These are phyloP conservation scores for Pedicia rivosa DNA, from an alignment of 2,888 invertebrate genomes.

Conservation along the genomic window DNA sequence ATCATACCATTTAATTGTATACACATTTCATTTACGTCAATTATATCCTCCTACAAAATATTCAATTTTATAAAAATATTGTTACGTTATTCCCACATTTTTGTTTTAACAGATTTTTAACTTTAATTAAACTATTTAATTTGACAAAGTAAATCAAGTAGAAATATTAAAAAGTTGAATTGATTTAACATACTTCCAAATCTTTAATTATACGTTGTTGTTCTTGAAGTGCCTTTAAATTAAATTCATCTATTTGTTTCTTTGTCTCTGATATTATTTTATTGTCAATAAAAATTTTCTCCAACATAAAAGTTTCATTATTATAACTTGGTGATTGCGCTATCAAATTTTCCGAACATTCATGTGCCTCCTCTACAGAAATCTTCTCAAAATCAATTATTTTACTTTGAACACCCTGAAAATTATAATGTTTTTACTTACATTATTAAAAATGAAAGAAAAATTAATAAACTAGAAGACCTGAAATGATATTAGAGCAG, in stretches of 20 bases:
- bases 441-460: no score
- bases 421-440: no score
- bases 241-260: slow-evolving; percentile 62
- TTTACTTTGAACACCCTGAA: slow-evolving; percentile 60
- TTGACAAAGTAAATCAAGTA: no score
- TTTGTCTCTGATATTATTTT: slow-evolving; percentile 45
- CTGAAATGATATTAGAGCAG: slow-evolving; percentile 75
- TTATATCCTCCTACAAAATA: slow-evolving; percentile 63
- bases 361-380: slow-evolving; percentile 61
- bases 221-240: slow-evolving; percentile 69
- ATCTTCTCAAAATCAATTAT: slow-evolving; percentile 86
- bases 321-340: slow-evolving; percentile 22
- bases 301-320: slow-evolving; percentile 32
- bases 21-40: slow-evolving; percentile 93
- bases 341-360: slow-evolving; percentile 32
- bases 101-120: no score
- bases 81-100: no score
- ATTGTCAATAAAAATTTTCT: slow-evolving; percentile 39
- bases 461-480: no score
- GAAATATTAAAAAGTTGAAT: background rate
- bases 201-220: slow-evolving; percentile 80
- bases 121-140: no score
- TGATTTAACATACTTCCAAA: slow-evolving; percentile 67
- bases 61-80: slow-evolving; percentile 5
- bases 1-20: slow-evolving; percentile 90